These are phyloP conservation scores for Protomyctophum bolini DNA, from an alignment of 2,113 vertebrate genomes.

Conservation along the genomic window DNA sequence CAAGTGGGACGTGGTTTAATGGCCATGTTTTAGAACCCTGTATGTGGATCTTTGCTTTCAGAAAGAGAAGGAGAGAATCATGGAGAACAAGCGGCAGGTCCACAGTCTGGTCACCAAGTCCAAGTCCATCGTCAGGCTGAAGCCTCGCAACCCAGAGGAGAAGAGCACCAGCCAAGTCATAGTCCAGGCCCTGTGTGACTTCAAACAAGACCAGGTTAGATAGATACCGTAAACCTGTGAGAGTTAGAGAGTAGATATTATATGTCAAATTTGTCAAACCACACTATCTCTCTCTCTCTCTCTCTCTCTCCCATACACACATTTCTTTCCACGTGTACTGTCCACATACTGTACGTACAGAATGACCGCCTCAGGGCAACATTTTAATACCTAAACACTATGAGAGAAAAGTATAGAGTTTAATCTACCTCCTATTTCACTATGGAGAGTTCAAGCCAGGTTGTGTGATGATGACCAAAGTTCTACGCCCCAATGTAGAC, in stretches of 20 bases:
- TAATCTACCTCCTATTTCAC: not conserved
- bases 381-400: not conserved
- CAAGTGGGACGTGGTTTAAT: not conserved
- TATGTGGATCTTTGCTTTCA: slow-evolving; percentile 53
- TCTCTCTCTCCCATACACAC: not conserved
- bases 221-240: not conserved
- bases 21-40: not conserved
- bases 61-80: slow-evolving; percentile 89
- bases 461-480: not conserved
- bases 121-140: slow-evolving; percentile 91
- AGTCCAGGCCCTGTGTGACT: slow-evolving; percentile 93
- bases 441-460: not conserved
- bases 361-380: not conserved
- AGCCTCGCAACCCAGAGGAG: slow-evolving; percentile 91
- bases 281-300: slow-evolving; percentile 3
- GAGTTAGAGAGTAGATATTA: no score
- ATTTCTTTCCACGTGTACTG: not conserved
- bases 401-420: not conserved
- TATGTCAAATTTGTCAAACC: not conserved
- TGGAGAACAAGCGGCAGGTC: slow-evolving; percentile 94
- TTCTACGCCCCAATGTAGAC: no score
- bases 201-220: slow-evolving; percentile 95
- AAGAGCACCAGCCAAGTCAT: slow-evolving; percentile 84
- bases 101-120: slow-evolving; percentile 93
- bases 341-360: not conserved